These are phyloP conservation scores for Crossaster papposus DNA, from an alignment of 53 echinoderm and acorn worm species.

Conservation along the genomic window DNA sequence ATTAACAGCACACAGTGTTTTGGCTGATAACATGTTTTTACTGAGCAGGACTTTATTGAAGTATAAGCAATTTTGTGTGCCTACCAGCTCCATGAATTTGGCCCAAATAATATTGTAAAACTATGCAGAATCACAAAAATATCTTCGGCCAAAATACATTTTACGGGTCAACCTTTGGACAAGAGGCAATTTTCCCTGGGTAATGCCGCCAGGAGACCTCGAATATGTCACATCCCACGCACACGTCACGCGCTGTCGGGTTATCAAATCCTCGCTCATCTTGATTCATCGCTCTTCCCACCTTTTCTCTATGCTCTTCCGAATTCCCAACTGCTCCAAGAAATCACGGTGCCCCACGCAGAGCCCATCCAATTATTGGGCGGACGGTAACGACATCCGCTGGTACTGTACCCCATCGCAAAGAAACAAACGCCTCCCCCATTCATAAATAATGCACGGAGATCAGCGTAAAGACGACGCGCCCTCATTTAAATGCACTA, in stretches of 20 bases:
- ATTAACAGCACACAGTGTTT: too few species aligned
- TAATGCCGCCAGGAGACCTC: neutral
- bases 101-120: too few species aligned
- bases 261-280: neutral
- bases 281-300: neutral
- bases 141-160: too few species aligned
- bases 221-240: neutral
- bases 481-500: neutral
- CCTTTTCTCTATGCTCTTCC: too few species aligned
- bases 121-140: too few species aligned
- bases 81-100: too few species aligned
- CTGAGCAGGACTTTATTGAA: too few species aligned
- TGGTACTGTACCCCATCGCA: neutral
- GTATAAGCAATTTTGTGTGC: too few species aligned
- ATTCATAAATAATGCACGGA: conserved; percentile 3
- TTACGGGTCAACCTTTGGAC: too few species aligned
- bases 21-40: too few species aligned
- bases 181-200: too few species aligned
- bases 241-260: neutral
- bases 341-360: neutral
- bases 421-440: neutral
- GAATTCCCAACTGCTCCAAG: neutral
- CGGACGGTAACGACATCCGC: neutral
- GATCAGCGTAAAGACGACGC: neutral
- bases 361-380: neutral